Evolutionary conservation across 2,888 invertebrate species (phyloP).

Genomic region (Eristalis pertinax): DNA sequence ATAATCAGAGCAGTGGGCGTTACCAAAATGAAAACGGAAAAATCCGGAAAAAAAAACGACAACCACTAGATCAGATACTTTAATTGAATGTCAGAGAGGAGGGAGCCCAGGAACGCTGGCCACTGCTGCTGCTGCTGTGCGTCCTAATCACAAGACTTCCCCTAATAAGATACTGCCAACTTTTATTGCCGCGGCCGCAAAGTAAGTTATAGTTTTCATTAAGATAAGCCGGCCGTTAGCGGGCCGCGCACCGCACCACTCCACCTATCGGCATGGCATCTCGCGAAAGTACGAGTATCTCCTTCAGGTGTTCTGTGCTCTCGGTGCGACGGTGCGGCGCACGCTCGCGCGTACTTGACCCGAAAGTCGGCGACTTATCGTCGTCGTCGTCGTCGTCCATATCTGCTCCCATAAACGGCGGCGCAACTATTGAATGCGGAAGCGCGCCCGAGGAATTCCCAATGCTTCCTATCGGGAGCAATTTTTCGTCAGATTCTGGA

Average conservation of each 20-base stretch:
- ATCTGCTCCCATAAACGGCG: conserved; percentile 65
- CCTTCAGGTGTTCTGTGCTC: conserved; percentile 59
- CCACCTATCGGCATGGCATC: conserved; percentile 20
- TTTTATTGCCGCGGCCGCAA: conserved; percentile 65
- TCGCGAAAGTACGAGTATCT: conserved; percentile 54
- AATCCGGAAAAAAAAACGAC: conserved; percentile 35
- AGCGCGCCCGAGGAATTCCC: conserved; percentile 63
- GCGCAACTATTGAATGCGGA: conserved; percentile 60
- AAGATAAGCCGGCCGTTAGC: conserved; percentile 54
- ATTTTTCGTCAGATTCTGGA: conserved; percentile 72
- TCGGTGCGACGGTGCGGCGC: not conserved
- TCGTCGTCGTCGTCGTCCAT: conserved; percentile 30
- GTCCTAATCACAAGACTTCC: conserved; percentile 69
- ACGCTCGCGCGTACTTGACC: conserved; percentile 45
- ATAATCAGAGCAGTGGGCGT: conserved; percentile 67
- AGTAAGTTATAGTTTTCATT: conserved; percentile 73
- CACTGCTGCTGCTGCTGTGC: conserved; percentile 1
- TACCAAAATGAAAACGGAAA: conserved; percentile 34
- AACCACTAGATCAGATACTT: conserved; percentile 62
- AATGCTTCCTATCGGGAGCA: conserved; percentile 66
- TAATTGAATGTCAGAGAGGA: conserved; percentile 67
- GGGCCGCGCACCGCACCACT: not conserved
- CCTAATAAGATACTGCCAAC: conserved; percentile 72
- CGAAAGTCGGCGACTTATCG: conserved; percentile 44
- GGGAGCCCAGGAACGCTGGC: conserved; percentile 19